Conservation (phyloP, 2,888 invertebrate species). For the Fragum sueziense region DNA sequence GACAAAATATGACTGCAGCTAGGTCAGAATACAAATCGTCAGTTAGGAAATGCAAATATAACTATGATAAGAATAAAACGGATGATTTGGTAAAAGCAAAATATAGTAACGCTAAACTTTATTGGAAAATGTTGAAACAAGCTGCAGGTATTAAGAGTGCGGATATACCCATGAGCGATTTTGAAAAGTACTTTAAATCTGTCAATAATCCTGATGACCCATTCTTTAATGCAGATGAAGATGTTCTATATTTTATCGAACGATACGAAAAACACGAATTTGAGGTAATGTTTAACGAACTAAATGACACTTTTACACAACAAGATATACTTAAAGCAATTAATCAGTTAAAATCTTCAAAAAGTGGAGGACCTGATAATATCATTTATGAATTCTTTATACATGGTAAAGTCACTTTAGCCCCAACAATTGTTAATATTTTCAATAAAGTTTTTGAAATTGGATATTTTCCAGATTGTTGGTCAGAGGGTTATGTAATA, state of each 20-base stretch:
- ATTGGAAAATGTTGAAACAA: slow-evolving; percentile 8
- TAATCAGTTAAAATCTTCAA: not conserved
- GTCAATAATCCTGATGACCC: slow-evolving; percentile 5
- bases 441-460: not conserved
- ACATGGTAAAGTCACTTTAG: too few relatives aligned
- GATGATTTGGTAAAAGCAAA: slow-evolving; percentile 10
- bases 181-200: slow-evolving; percentile 5
- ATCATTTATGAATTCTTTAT: not conserved
- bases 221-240: slow-evolving; percentile 1
- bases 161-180: not conserved
- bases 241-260: too few relatives aligned
- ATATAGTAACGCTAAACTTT: slow-evolving; percentile 14
- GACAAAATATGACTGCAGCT: slow-evolving; percentile 5
- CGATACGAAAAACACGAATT: not conserved
- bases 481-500: slow-evolving; percentile 14
- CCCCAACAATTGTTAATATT: too few relatives aligned
- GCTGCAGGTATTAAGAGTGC: not conserved
- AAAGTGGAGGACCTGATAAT: not conserved
- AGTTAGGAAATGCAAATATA: slow-evolving; percentile 13
- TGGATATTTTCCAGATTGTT: slow-evolving; percentile 1
- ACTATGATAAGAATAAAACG: slow-evolving; percentile 25
- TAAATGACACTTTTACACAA: not conserved
- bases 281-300: slow-evolving; percentile 4
- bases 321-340: not conserved
- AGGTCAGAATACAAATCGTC: slow-evolving; percentile 13